Percentiles rank a stretch among this genome's conserved stretches.
Evolutionary conservation across 2,888 invertebrate genomes (phyloP).

Genomic region (Limnephilus auricula): DNA sequence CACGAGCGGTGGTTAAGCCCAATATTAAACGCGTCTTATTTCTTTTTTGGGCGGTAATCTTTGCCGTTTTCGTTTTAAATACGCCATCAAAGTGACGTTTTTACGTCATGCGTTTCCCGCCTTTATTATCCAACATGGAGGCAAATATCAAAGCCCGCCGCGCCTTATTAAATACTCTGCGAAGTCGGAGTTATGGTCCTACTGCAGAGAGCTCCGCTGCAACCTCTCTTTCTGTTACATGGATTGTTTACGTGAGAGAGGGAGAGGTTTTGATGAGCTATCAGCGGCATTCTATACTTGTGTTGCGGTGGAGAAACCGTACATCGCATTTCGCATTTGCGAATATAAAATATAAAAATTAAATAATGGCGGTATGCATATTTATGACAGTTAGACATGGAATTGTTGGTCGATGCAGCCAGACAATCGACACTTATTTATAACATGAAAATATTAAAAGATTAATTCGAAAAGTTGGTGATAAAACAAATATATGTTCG

Average conservation of each 20-base stretch:
- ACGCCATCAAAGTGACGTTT: neutral
- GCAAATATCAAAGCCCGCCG: neutral
- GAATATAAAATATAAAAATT: neutral
- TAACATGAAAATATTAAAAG: neutral
- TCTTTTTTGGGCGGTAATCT: neutral
- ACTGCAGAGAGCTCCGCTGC: too few species aligned
- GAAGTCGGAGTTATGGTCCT: neutral
- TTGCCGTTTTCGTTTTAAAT: neutral
- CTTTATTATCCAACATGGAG: neutral
- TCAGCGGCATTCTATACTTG: neutral
- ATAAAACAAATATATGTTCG: neutral
- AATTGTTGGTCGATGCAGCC: too few species aligned
- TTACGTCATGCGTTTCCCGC: constrained; percentile 6
- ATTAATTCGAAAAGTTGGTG: neutral
- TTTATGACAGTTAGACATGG: neutral
- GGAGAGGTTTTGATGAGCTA: neutral
- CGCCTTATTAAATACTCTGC: constrained; percentile 3
- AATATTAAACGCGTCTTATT: neutral
- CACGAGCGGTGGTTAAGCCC: neutral
- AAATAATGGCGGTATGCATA: neutral
- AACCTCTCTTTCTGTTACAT: neutral
- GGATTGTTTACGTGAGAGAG: neutral
- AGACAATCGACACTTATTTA: neutral
- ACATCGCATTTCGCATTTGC: too few species aligned
- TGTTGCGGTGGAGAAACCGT: too few species aligned